Evolutionary conservation across 2,797 vertebrate genomes (phyloP).

Genomic region (Meriones psammophilus): DNA sequence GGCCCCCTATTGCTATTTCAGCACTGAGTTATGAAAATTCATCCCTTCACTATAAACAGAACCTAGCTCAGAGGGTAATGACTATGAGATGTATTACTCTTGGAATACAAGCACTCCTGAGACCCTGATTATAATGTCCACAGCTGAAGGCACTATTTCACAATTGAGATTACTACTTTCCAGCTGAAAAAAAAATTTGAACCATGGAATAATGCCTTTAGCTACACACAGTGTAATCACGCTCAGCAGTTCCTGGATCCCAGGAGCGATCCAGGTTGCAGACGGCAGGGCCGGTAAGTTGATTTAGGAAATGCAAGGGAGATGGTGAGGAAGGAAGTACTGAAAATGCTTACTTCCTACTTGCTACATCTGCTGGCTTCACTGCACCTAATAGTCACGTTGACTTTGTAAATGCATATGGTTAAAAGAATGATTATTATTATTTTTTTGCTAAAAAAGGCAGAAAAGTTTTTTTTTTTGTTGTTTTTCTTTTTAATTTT

Average conservation of each 20-base stretch:
- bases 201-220: slow-evolving; percentile 79
- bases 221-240: slow-evolving; percentile 81
- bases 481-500: background rate
- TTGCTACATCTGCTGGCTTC: slow-evolving; percentile 24
- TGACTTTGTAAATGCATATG: slow-evolving; percentile 17
- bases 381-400: background rate
- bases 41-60: slow-evolving; percentile 78
- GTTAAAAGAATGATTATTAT: background rate
- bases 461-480: background rate
- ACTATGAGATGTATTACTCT: slow-evolving; percentile 79
- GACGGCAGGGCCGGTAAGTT: slow-evolving; percentile 45
- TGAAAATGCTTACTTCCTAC: slow-evolving; percentile 36
- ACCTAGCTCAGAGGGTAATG: slow-evolving; percentile 80
- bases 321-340: background rate
- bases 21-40: slow-evolving; percentile 82
- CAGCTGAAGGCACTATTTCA: slow-evolving; percentile 85
- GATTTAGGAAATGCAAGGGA: slow-evolving; percentile 29
- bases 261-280: slow-evolving; percentile 66
- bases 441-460: background rate
- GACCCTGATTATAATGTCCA: slow-evolving; percentile 84
- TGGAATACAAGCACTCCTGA: slow-evolving; percentile 79
- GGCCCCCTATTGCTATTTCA: slow-evolving; percentile 75
- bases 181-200: slow-evolving; percentile 76
- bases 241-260: slow-evolving; percentile 71
- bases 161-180: slow-evolving; percentile 82